These are phyloP conservation scores for Argya squamiceps DNA, from an alignment of 2,797 vertebrate genomes.

Conservation along the genomic window DNA sequence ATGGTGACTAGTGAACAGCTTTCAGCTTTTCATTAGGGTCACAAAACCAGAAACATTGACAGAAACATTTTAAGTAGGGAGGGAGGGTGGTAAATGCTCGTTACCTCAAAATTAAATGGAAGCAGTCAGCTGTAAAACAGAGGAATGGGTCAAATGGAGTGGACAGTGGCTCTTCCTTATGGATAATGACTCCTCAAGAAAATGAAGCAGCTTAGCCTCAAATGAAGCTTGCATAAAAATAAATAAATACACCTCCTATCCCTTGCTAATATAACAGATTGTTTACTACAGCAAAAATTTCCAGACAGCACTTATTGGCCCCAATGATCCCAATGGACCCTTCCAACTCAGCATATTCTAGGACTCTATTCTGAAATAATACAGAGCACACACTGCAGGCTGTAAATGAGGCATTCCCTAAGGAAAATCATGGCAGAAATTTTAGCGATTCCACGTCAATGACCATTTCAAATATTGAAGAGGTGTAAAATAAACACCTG, in stretches of 20 bases:
- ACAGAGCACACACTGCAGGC: not conserved
- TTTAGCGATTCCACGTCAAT: not conserved
- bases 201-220: not conserved
- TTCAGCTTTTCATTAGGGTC: not conserved
- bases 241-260: accelerated
- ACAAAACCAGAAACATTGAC: not conserved
- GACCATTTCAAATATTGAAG: not conserved
- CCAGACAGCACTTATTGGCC: not conserved
- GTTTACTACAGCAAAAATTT: not conserved
- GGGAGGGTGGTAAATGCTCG: not conserved
- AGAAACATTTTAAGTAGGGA: not conserved
- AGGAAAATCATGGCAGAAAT: not conserved
- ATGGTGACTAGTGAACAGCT: not conserved
- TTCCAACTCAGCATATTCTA: not conserved
- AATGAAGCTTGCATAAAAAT: not conserved
- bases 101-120: not conserved
- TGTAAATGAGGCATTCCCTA: not conserved
- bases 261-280: not conserved
- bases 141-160: not conserved
- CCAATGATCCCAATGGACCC: not conserved
- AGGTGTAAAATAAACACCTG: not conserved
- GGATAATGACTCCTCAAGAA: not conserved
- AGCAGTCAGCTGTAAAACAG: not conserved
- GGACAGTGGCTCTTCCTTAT: not conserved
- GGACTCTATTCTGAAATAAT: not conserved